Evolutionary conservation across 1,140 invertebrate genomes (phyloP), one percentile per base, ranked within the genome.

Genomic region (Drosophila teissieri): DNA sequence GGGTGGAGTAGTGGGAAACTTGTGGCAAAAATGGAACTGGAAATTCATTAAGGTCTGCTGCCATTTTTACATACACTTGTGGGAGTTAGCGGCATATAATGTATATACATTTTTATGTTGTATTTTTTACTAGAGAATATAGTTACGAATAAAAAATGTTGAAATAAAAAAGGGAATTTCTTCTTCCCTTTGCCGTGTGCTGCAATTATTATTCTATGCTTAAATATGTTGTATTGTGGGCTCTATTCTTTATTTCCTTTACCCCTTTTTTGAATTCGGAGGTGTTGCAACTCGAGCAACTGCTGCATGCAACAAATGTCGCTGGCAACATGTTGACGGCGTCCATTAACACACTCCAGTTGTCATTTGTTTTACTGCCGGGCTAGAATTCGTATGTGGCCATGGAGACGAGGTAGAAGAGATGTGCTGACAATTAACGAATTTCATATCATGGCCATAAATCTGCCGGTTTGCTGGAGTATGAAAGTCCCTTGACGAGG

Each of bases 321-420:
- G 46, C 31, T 19, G 58, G 68, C 69, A 45, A 52, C 62, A 72
- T 74, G 68, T 48, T 70, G 58, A 54, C 58, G 40, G 56, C 24
- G 42, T 70, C 80, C 56, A 84, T 84, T 83, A 83, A 83, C 80
- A 83, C 80, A 86, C 78, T 85, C 81, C 79, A 81, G 78, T 86
- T 85, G 82, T 85, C 81, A 83, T 83, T 83, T 85, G 73, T 86
- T 85, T 86, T 80, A 76, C 55, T 55, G 63, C 44, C 49, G 63
- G 63, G 56, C 78, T 54, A 64, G 58, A 80, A 65, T 72, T 69
- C 31, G 64, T 48, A 65, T 61, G 69, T 42, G 68, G 48, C 64
- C 51, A 48, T 22, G 15, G 15, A 53, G 37, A 44, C 60, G 63
- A 53, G 39, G 12, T 24, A 31, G 51, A 45, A 19, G 40, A 44